phyloP scores from a whole-genome alignment of 92 coral and sea anemone genomes.

The Parazoanthus darwini region DNA sequence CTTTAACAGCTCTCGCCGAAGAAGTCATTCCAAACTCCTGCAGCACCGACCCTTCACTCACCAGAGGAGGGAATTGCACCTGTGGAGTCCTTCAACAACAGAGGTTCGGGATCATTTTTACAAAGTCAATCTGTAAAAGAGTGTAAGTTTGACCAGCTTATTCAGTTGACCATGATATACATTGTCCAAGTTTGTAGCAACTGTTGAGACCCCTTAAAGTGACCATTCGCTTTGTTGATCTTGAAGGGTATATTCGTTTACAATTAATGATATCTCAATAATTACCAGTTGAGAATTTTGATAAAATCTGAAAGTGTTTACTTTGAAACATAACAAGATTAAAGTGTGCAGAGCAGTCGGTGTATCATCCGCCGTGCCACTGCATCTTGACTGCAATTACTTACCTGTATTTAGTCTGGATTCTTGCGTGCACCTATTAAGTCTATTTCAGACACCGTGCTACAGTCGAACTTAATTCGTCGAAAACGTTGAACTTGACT shows the following conservation, averaged over 20 bases:
- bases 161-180: too few species aligned
- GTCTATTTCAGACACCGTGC: too few species aligned
- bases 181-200: too few species aligned
- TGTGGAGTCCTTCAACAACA: constrained; percentile 40
- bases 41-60: constrained; percentile 3
- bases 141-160: not conserved
- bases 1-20: constrained; percentile 32
- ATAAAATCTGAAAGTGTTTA: too few species aligned
- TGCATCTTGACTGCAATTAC: not conserved
- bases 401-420: not conserved
- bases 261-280: not conserved
- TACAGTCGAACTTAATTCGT: too few species aligned
- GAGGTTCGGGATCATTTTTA: constrained; percentile 32
- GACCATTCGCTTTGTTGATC: not conserved
- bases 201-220: not conserved
- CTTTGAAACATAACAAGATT: too few species aligned
- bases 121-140: constrained; percentile 41
- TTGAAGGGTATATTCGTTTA: not conserved
- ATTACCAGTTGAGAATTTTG: not conserved
- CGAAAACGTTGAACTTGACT: too few species aligned
- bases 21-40: constrained; percentile 28
- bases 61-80: constrained; percentile 45
- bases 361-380: not conserved
- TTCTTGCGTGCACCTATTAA: too few species aligned
- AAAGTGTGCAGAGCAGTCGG: too few species aligned